Evolutionary conservation across 30 jellyfish, hydroid and myxozoan genomes (phyloP).

Genomic region (Haliclystus octoradiatus): DNA sequence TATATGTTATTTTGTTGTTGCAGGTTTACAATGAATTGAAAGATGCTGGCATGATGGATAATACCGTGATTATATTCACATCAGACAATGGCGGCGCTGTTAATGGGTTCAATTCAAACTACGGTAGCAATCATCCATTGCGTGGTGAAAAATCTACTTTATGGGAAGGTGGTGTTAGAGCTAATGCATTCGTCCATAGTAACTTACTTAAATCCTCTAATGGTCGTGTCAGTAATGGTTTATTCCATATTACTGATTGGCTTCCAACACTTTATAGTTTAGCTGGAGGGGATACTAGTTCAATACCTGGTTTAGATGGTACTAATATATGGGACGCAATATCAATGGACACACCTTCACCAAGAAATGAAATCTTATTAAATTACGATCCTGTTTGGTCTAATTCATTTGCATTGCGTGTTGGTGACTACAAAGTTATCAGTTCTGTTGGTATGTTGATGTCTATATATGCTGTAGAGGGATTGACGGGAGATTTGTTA

Average conservation of each 20-base stretch:
- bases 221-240: conserved; percentile 60
- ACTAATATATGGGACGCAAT: conserved; percentile 54
- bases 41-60: conserved; percentile 68
- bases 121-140: conserved; percentile 72
- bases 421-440: conserved; percentile 69
- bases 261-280: conserved; percentile 62
- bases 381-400: conserved; percentile 63
- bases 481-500: too few relatives aligned
- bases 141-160: conserved; percentile 80
- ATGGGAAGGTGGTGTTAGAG: conserved; percentile 99
- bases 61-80: conserved; percentile 69
- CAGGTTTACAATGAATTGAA: conserved; percentile 18
- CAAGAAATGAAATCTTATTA: conserved; percentile 58
- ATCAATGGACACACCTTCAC: conserved; percentile 27
- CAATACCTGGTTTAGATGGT: conserved; percentile 38
- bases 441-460: too few relatives aligned
- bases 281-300: conserved; percentile 48
- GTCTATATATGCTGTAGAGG: too few relatives aligned
- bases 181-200: conserved; percentile 68
- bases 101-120: conserved; percentile 84
- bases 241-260: conserved; percentile 84
- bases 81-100: conserved; percentile 97
- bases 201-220: conserved; percentile 43
- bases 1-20: too few relatives aligned
- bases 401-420: conserved; percentile 61